Evolutionary conservation across 1,140 invertebrate species (phyloP).

Genomic region (Papilio polytes): DNA sequence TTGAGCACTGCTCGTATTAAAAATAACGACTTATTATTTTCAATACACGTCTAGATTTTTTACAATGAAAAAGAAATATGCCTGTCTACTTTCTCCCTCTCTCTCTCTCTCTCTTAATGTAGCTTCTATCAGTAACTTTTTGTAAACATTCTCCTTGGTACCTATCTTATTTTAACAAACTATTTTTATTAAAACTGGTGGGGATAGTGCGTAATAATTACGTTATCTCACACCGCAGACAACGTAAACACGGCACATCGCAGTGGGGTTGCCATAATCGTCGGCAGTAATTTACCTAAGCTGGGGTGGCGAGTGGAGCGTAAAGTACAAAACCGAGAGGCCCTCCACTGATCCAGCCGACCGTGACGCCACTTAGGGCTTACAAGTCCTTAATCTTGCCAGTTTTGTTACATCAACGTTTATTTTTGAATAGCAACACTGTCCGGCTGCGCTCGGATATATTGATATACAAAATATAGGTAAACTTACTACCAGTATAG

Average conservation of each 20-base stretch:
- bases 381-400: slow-evolving; percentile 34
- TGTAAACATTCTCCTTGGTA: no score
- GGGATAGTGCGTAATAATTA: neutral
- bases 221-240: slow-evolving; percentile 34
- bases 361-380: slow-evolving; percentile 33
- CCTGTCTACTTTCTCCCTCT: neutral
- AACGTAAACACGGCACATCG: slow-evolving; percentile 22
- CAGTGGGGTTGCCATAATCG: slow-evolving; percentile 33
- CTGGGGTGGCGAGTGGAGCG: slow-evolving; percentile 29
- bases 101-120: no score
- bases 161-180: neutral
- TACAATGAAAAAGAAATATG: neutral
- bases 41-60: neutral
- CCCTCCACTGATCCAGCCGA: slow-evolving; percentile 16
- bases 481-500: neutral
- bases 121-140: no score
- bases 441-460: neutral
- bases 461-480: neutral
- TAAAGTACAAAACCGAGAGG: slow-evolving; percentile 32
- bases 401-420: neutral
- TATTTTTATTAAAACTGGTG: neutral
- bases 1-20: neutral
- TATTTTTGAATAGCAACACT: neutral
- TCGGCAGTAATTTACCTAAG: slow-evolving; percentile 36
- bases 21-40: slow-evolving; percentile 10